Base-by-base conservation (phyloP, 2,888 invertebrate species). In the Chrysolina oricalcia region DNA sequence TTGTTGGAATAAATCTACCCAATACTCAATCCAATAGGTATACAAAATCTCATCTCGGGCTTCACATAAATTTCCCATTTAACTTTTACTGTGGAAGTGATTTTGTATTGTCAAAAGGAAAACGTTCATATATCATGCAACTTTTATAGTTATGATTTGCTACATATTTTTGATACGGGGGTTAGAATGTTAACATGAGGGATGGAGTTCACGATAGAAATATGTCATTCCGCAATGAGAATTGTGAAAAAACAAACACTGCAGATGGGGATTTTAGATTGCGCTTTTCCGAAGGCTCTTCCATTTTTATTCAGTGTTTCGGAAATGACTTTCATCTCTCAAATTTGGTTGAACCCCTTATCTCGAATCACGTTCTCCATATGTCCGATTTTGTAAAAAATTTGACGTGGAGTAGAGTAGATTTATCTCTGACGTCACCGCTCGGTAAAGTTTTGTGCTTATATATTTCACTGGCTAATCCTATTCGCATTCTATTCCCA, bases 81-180 rank as follows among this genome's bases (percentile, higher is more conserved):
- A 59, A 59, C 59, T 59, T 59, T 59, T 27, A 59, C 59, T 27
- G 27, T 35, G 59, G 59, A n/a, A 59, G 35, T 59, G 59, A 59
- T 15, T 59, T 59, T n/a, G n/a, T 27, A 59, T 23, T 59, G 59
- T 59, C 27, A n/a, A 27, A 59, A 59, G 59, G 27, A 59, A 59
- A 59, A 27, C n/a, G 59, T 6, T n/a, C 59, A 59, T 59, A 59
- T 27, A 59, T 59, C 59, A 59, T 59, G 59, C 23, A 59, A 59
- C 27, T 59, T 27, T 59, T 59, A 59, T 59, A 27, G 23, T 59
- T 27, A 59, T 15, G 59, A 59, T 59, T 59, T 59, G 59, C 59
- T 27, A 27, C 23, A 59, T 59, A 27, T 27, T 59, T 59, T 27
- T 59, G 23, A 27, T 59, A 59, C 59, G 2, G n/a, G 27, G 27